Conservation (phyloP, 2,113 vertebrate species). For the Poecile atricapillus region DNA sequence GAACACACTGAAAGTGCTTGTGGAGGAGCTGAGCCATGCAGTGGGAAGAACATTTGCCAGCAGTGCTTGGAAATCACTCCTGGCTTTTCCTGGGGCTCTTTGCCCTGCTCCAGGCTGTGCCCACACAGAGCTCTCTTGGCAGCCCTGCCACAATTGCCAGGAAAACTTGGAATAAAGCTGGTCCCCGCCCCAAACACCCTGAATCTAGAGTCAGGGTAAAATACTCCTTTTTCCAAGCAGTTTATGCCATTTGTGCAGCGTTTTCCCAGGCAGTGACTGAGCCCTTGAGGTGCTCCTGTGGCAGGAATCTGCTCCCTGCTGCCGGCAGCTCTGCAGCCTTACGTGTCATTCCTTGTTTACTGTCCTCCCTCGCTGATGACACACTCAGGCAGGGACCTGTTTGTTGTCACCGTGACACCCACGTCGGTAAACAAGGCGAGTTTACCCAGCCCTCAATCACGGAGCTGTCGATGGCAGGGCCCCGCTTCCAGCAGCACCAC, state of each 20-base stretch:
- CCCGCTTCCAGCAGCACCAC: background rate
- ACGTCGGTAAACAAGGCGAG: slow-evolving; percentile 33
- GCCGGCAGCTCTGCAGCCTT: background rate
- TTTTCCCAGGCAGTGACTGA: background rate
- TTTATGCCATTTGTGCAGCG: fast-evolving
- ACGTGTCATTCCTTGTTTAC: slow-evolving; percentile 42
- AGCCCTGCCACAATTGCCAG: background rate
- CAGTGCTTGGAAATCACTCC: background rate
- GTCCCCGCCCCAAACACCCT: background rate
- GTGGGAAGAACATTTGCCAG: background rate
- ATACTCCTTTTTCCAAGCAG: background rate
- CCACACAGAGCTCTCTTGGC: fast-evolving
- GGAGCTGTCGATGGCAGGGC: background rate
- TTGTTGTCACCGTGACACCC: slow-evolving; percentile 62
- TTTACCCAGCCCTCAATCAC: slow-evolving; percentile 54
- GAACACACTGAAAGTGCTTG: background rate
- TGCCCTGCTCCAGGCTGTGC: background rate
- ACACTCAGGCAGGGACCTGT: slow-evolving; percentile 40
- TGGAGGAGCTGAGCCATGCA: background rate
- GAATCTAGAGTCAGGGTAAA: background rate
- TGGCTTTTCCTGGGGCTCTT: background rate
- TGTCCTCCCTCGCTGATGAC: slow-evolving; percentile 31
- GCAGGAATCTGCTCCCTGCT: background rate
- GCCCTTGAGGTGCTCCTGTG: background rate
- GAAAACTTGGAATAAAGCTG: fast-evolving